Percentiles rank a stretch among this genome's conserved stretches.
Conservation (phyloP, 2,113 vertebrate species). For the Terrapene triunguis region DNA sequence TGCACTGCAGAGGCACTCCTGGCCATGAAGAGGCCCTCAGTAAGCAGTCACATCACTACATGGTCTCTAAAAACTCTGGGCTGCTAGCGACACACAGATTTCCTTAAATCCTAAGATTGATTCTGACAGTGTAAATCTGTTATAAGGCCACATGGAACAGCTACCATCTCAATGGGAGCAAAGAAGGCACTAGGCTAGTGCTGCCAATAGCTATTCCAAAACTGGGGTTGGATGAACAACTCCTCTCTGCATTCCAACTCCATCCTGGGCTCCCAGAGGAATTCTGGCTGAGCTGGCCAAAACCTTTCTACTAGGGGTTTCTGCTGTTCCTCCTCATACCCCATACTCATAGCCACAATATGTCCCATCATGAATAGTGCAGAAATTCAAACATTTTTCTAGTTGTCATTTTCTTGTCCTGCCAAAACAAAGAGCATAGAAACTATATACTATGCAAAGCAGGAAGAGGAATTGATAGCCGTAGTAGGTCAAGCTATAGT, state of each 20-base stretch:
- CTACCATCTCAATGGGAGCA: neutral
- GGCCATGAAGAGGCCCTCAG: neutral
- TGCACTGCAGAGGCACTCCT: neutral
- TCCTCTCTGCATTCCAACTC: neutral
- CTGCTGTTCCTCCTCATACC: neutral
- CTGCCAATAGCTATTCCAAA: fast-evolving
- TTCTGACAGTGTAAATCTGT: neutral
- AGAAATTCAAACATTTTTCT: neutral
- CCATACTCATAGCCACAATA: neutral
- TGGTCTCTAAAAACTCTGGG: neutral
- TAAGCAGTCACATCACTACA: neutral
- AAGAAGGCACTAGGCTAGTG: neutral
- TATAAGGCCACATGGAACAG: neutral
- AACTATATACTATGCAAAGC: neutral
- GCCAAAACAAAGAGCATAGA: neutral
- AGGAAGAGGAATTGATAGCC: neutral
- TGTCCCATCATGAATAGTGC: neutral
- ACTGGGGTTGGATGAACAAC: neutral
- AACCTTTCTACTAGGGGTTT: neutral
- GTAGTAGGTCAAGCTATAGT: neutral
- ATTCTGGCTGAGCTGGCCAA: neutral
- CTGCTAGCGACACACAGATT: neutral
- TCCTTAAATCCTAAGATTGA: neutral
- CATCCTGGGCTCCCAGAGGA: neutral
- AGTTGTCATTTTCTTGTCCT: neutral